A percentile compares a stretch with the other conserved stretches of the same genome.
These are phyloP conservation scores for Phylloscopus whistleri DNA, from an alignment of 2,113 vertebrate genomes.

Conservation along the genomic window DNA sequence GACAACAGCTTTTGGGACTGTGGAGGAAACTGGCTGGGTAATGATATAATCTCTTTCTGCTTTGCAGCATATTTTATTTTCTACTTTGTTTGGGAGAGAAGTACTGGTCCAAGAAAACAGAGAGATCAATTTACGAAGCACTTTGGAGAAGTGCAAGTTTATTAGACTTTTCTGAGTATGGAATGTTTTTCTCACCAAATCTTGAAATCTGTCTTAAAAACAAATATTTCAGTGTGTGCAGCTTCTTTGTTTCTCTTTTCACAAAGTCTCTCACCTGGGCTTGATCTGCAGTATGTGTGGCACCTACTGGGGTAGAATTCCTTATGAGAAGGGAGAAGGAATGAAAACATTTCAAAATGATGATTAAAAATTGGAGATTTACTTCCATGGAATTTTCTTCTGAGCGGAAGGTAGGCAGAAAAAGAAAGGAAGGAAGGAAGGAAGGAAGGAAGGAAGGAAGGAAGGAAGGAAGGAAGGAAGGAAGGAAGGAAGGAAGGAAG, in stretches of 20 bases:
- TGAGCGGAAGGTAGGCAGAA: not conserved
- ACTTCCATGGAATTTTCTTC: not conserved
- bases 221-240: constrained; percentile 2
- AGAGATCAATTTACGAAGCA: not conserved
- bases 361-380: not conserved
- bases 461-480: no score
- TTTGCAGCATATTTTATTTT: constrained; percentile 14
- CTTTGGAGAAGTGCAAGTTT: not conserved
- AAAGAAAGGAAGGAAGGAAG: not conserved
- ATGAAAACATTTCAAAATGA: not conserved
- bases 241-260: not conserved
- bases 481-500: not conserved
- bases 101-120: not conserved
- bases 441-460: not conserved
- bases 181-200: not conserved
- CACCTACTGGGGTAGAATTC: not conserved
- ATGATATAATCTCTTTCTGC: constrained; percentile 17
- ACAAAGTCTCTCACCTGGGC: not conserved
- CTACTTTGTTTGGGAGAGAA: not conserved
- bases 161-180: not conserved
- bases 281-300: not conserved
- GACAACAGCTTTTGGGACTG: not conserved
- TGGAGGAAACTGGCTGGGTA: not conserved
- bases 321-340: not conserved
- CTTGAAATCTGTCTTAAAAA: constrained; percentile 14